Conservation (phyloP, 2,797 vertebrate genomes). For the Tapirus indicus region DNA sequence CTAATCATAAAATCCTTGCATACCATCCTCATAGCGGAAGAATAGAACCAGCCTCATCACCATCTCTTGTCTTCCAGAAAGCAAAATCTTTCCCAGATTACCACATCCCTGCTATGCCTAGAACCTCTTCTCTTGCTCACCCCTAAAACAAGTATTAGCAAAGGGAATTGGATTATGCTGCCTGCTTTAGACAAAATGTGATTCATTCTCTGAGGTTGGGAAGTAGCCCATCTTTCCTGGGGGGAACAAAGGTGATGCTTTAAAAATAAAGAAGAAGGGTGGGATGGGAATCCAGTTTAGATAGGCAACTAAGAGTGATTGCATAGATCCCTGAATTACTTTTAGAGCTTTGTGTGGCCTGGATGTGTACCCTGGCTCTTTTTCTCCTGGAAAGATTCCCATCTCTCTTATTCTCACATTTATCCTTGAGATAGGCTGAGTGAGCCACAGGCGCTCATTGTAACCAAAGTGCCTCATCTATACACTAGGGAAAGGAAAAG, state of each 20-base stretch:
- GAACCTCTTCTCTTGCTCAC: neutral
- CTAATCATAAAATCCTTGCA: neutral
- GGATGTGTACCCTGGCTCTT: neutral
- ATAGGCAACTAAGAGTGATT: neutral
- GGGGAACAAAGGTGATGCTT: neutral
- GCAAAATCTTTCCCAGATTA: neutral
- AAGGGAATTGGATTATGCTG: neutral
- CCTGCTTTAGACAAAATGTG: neutral
- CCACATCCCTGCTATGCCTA: neutral
- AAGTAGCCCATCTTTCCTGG: neutral
- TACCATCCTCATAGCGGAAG: neutral
- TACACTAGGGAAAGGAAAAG: neutral
- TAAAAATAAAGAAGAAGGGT: neutral
- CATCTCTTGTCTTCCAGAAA: neutral
- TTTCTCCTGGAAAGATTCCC: neutral
- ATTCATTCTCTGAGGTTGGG: neutral
- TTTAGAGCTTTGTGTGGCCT: neutral
- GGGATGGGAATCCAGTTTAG: neutral
- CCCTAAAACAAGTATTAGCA: neutral
- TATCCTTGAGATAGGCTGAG: constrained; percentile 9
- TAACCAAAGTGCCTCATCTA: neutral
- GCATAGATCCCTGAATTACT: neutral
- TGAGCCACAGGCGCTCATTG: neutral
- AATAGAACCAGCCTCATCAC: neutral
- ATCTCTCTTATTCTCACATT: neutral